Evolutionary conservation across 2,113 vertebrate species (phyloP).

Genomic region (Macaca fascicularis): DNA sequence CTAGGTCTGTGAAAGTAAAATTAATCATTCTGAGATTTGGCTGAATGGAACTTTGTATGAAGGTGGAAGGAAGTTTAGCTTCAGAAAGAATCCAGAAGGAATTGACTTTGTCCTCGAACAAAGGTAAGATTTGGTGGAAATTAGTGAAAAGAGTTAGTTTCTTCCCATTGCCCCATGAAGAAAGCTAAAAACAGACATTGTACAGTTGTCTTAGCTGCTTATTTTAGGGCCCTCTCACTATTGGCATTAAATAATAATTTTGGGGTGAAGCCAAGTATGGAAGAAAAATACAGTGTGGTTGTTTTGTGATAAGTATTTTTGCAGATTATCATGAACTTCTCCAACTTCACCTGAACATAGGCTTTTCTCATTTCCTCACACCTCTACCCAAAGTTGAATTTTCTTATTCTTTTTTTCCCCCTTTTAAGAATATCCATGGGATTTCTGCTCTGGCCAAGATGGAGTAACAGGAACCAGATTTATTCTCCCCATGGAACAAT

Average conservation of each 20-base stretch:
- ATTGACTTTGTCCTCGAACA: background rate
- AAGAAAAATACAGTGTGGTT: background rate
- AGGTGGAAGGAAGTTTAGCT: background rate
- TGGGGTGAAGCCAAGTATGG: background rate
- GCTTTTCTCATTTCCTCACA: background rate
- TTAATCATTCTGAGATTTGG: background rate
- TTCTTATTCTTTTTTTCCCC: background rate
- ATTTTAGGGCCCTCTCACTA: background rate
- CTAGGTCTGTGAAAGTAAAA: background rate
- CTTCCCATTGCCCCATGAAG: background rate
- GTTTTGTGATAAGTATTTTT: background rate
- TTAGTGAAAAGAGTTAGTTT: background rate
- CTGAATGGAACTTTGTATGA: background rate
- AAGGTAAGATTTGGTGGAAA: background rate
- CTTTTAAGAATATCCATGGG: background rate
- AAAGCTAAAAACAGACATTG: background rate
- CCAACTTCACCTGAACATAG: background rate
- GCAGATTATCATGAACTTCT: background rate
- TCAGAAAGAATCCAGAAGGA: background rate
- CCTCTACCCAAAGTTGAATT: background rate
- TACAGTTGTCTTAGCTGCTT: background rate
- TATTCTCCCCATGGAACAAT: background rate
- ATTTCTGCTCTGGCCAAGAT: background rate
- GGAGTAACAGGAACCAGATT: background rate
- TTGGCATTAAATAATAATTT: background rate